A percentile compares a stretch with the other conserved stretches of the same genome.
These are phyloP conservation scores for Lytechinus variegatus DNA, from an alignment of 35 echinoderm and acorn worm genomes.

Conservation along the genomic window DNA sequence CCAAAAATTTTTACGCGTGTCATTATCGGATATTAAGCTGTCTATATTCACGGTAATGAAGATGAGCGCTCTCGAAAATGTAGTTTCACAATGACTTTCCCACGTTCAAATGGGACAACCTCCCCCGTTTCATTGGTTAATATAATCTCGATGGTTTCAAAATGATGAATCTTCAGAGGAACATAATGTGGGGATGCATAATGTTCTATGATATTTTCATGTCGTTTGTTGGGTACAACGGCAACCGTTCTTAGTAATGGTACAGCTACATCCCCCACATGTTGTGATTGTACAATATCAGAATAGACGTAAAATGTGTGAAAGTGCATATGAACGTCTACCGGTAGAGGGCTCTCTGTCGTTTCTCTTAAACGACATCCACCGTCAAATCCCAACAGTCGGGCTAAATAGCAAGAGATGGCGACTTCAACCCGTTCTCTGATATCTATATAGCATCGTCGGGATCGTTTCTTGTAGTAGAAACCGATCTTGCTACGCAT, in stretches of 20 bases:
- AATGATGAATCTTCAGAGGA: too few relatives aligned
- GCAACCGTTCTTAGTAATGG: slow-evolving; percentile 37
- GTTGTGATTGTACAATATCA: slow-evolving; percentile 56
- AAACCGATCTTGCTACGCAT: neutral
- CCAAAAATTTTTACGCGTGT: neutral
- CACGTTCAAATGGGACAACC: slow-evolving; percentile 62
- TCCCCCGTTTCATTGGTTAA: slow-evolving; percentile 63
- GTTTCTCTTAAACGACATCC: too few relatives aligned
- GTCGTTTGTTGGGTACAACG: neutral
- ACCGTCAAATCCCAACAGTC: too few relatives aligned
- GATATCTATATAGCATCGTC: neutral
- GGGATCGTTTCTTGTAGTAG: slow-evolving; percentile 6
- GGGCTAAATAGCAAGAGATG: slow-evolving; percentile 14
- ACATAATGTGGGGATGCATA: too few relatives aligned
- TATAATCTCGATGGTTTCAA: slow-evolving; percentile 55
- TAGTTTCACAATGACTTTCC: slow-evolving; percentile 56
- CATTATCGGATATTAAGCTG: neutral
- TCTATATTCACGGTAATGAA: slow-evolving; percentile 29
- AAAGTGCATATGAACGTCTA: slow-evolving; percentile 55
- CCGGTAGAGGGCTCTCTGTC: neutral
- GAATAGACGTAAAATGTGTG: slow-evolving; percentile 66
- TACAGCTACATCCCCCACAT: slow-evolving; percentile 41
- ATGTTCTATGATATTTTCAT: neutral
- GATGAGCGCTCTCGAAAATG: slow-evolving; percentile 67
- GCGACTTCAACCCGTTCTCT: neutral